A percentile compares a stretch with the other conserved stretches of the same genome.
phyloP scores from a whole-genome alignment of 1,140 invertebrate genomes.

The Trissolcus basalis region DNA sequence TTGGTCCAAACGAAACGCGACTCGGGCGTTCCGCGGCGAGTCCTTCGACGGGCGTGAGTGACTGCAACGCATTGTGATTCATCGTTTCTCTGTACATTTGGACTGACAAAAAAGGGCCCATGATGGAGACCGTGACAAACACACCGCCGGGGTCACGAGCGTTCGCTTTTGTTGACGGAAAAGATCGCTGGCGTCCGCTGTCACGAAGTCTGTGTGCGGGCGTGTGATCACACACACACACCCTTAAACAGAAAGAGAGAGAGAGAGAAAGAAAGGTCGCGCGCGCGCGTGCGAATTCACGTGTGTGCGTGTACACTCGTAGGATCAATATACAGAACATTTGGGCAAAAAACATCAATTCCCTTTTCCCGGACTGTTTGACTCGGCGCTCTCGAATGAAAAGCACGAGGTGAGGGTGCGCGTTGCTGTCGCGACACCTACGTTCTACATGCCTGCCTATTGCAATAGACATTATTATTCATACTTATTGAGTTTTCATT shows the following conservation, averaged over 20 bases:
- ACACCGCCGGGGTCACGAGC: not conserved
- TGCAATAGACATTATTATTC: too few relatives aligned
- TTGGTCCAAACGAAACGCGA: too few relatives aligned
- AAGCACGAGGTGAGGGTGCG: not conserved
- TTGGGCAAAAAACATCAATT: slow-evolving; percentile 52
- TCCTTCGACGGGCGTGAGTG: too few relatives aligned
- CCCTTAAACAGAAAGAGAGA: slow-evolving; percentile 1
- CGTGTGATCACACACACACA: not conserved
- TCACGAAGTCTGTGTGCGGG: slow-evolving; percentile 11
- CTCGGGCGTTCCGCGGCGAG: too few relatives aligned
- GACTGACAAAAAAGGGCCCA: too few relatives aligned
- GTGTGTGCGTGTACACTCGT: slow-evolving; percentile 1
- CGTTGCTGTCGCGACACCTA: not conserved
- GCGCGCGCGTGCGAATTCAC: slow-evolving; percentile 8
- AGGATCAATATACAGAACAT: slow-evolving; percentile 70
- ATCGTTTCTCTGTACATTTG: not conserved
- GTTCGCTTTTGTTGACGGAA: slow-evolving; percentile 35
- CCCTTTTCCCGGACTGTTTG: slow-evolving; percentile 36
- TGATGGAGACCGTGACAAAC: slow-evolving; percentile 1
- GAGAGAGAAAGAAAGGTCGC: not conserved
- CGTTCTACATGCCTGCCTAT: too few relatives aligned
- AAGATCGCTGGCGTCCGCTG: slow-evolving; percentile 66
- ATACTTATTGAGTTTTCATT: too few relatives aligned
- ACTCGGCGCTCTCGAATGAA: slow-evolving; percentile 10
- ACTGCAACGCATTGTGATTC: too few relatives aligned